Base-by-base conservation (phyloP, 2,888 invertebrate genomes). In the Maniola hyperantus region DNA sequence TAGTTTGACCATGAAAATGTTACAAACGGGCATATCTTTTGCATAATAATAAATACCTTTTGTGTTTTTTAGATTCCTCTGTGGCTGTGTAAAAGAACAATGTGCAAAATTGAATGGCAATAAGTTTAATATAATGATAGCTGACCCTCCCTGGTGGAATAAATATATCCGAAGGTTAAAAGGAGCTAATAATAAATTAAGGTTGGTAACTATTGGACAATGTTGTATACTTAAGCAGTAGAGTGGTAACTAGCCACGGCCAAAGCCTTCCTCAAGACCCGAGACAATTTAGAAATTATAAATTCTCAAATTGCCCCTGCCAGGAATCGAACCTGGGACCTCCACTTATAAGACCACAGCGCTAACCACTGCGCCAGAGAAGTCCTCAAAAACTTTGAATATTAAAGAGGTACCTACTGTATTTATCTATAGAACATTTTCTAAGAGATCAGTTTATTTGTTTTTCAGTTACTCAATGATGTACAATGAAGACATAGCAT, bases 101-200 rank as follows among this genome's bases (percentile, higher is more conserved):
- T 86, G 94, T 55, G 75, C 84, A 34, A 85, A 89, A 66, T 80
- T 94, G 50, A 65, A 77, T 26, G 87, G 89, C 7, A 82, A 83
- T 65, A 91, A 90, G 68, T 99, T 94, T 92, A 97, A 98, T 84
- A 90, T 98, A 63, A 93, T 99, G 61, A 87, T 99, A 18, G 91
- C 98, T 73, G 99, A 99, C 91, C 99, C 99, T 42, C 99, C 99
- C 0, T 99, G 99, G 99, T 95, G 96, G 93, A 99, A 99, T 83
- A 98, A 98, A 87, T 98, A 97, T 71, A 97, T 99, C 57, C 94
- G 97, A 77, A 94, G 99, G 70, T 93, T 96, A 79, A 96, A 95
- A 79, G 91, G 90, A 74, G 93, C 93, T 66, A 93, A 93, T 81
- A 79, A 85, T 62, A 93, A 94, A 68, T 88, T 95, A 73, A 95